Evolutionary conservation across 2,888 invertebrate genomes (phyloP).

Genomic region (Apotomis turbidana): DNA sequence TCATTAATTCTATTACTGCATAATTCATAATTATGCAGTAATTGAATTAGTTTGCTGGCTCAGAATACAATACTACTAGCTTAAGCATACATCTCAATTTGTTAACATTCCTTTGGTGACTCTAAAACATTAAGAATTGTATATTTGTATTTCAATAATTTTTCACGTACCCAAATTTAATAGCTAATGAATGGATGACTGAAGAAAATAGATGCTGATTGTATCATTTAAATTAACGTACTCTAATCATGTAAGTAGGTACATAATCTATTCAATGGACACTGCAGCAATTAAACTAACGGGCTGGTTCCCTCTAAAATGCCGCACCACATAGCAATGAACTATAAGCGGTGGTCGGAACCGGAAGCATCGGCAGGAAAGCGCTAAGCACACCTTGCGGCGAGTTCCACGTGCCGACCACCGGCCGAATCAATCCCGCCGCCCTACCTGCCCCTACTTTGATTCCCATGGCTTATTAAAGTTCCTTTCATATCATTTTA

Average conservation of each 20-base stretch:
- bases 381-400: conserved; percentile 46
- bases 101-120: neutral
- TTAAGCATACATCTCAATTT: neutral
- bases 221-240: too few relatives aligned
- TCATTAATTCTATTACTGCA: conserved; percentile 7
- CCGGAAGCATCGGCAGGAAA: conserved; percentile 61
- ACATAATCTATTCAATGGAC: neutral
- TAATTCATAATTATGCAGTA: neutral
- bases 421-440: conserved; percentile 51
- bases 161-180: too few relatives aligned
- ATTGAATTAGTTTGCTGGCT: neutral
- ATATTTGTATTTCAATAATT: too few relatives aligned
- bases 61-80: neutral
- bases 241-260: neutral
- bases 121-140: too few relatives aligned
- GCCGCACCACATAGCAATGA: conserved; percentile 29
- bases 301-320: conserved; percentile 14
- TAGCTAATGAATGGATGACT: too few relatives aligned
- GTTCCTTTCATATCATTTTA: neutral
- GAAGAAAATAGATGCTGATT: too few relatives aligned
- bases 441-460: conserved; percentile 21
- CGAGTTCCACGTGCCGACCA: conserved; percentile 50
- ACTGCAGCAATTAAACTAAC: conserved; percentile 4
- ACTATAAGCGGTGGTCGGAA: conserved; percentile 45
- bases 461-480: neutral